Base-by-base conservation (phyloP, 2,888 invertebrate species). In the Penaeus monodon region DNA sequence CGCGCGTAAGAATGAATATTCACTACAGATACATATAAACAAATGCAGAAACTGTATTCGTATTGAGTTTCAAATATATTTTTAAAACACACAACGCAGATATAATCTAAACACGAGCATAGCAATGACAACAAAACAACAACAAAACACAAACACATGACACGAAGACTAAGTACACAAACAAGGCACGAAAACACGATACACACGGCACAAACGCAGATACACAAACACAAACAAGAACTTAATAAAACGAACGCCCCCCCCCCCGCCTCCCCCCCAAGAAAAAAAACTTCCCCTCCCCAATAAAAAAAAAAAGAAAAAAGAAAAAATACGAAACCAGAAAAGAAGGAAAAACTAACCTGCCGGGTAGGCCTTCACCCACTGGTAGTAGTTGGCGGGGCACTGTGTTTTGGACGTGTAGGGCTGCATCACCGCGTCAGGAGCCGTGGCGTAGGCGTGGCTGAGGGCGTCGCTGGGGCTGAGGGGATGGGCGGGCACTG, bases 321-420 rank as follows among this genome's bases (percentile, higher is more conserved):
- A 73, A 24, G 17, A 38, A 33, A 10, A 33, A 24, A 73, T 2
- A 6, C 10, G 27, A 38, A 73, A 38, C 6, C 20, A 73, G 29
- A 73, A 6, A 27, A 38, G 38, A 38, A 73, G n/a, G 38, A 38
- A 73, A 1, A 12, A 88, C 85, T 84, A 81, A 88, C 88, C 88
- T 88, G 88, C 82, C 64, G 81, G 88, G 44, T 88, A 88, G 12
- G 88, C 85, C 65, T 88, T 88, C 38, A 82, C 81, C 88, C 88
- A 88, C 73, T 88, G 85, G 66, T 82, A 88, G 78, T 79, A 88
- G 73, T 88, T 85, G 24, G 81, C 64, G 2, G 88, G 83, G 22
- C 38, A n/a, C 84, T 88, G 88, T 24, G 85, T 88, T 66, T 85
- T 85, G 77, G 85, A 85, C 24, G 81, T 85, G 33, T 82, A 81